Evolutionary conservation across 2,888 invertebrate species (phyloP).

Genomic region (Prosopocoilus inquinatus): DNA sequence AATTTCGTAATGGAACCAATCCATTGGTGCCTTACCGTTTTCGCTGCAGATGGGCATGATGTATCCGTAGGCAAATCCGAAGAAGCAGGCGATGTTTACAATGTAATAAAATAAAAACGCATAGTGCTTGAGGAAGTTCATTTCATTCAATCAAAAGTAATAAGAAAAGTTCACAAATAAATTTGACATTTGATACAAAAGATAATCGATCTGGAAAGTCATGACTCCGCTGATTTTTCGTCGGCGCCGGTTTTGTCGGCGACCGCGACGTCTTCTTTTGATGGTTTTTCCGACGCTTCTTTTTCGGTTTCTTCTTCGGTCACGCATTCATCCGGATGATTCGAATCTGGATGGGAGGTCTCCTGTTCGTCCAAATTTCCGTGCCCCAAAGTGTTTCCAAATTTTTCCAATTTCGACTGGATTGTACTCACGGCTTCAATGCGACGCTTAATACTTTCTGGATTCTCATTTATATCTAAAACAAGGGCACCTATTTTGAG

Average conservation of each 20-base stretch:
- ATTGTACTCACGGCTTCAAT: conserved; percentile 35
- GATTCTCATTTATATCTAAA: conserved; percentile 22
- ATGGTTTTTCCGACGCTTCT: background rate
- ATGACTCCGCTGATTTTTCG: background rate
- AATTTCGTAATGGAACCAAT: too few relatives aligned
- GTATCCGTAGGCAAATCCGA: conserved; percentile 5
- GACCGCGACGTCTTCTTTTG: background rate
- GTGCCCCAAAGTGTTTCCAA: conserved; percentile 31
- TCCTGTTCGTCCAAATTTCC: conserved; percentile 17
- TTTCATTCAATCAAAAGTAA: conserved; percentile 6
- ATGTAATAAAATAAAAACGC: conserved; percentile 2
- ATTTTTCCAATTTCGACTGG: conserved; percentile 34
- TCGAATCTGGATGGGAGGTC: conserved; percentile 1
- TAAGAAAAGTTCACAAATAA: conserved; percentile 5
- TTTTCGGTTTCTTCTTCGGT: conserved; percentile 10
- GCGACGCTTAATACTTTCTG: conserved; percentile 28
- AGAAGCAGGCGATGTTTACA: conserved; percentile 4
- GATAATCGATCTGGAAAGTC: background rate
- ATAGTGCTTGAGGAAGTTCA: conserved; percentile 1
- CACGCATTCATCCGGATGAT: conserved; percentile 6
- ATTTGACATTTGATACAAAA: conserved; percentile 10
- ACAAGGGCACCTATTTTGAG: too few relatives aligned
- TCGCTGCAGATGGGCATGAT: conserved; percentile 17
- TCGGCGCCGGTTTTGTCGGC: background rate
- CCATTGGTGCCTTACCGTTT: conserved; percentile 7